These are phyloP conservation scores for Beroe forskalii DNA, from an alignment of 37 sponge, comb jelly and placozoan species.

Conservation along the genomic window DNA sequence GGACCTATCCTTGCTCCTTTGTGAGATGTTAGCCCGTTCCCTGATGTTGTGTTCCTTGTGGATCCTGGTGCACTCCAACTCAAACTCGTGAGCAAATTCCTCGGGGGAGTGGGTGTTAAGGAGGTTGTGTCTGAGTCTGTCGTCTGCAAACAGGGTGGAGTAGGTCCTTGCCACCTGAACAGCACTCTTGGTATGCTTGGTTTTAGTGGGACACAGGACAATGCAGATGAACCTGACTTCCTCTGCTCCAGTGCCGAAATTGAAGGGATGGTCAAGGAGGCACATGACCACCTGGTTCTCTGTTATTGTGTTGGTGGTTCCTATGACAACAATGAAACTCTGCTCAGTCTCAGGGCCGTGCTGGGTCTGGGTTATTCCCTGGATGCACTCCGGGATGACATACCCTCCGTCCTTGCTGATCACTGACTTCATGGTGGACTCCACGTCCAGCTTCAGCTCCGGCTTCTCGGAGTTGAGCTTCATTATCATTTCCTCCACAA, in stretches of 20 bases:
- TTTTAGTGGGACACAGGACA: constrained; percentile 34
- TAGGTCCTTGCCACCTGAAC: constrained; percentile 65
- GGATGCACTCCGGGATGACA: constrained; percentile 61
- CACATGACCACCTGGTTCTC: constrained; percentile 65
- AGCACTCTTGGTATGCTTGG: constrained; percentile 34
- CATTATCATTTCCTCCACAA: constrained; percentile 60
- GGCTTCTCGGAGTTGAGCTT: constrained; percentile 10
- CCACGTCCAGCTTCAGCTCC: constrained; percentile 16
- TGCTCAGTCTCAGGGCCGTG: constrained; percentile 39
- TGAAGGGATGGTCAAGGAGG: constrained; percentile 42
- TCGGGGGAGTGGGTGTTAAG: constrained; percentile 52
- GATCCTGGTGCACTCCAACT: constrained; percentile 64
- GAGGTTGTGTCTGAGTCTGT: constrained; percentile 61
- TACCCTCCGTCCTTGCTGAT: constrained; percentile 39
- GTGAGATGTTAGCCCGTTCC: not conserved
- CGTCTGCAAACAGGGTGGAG: constrained; percentile 65
- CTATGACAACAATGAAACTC: constrained; percentile 58
- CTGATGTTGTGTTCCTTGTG: constrained; percentile 52
- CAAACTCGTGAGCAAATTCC: constrained; percentile 64
- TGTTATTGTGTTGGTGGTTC: constrained; percentile 16
- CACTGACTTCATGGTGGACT: constrained; percentile 35
- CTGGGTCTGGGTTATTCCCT: constrained; percentile 38
- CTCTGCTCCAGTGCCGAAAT: constrained; percentile 52
- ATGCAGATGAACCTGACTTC: constrained; percentile 56
- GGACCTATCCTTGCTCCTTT: not conserved